Conservation (phyloP, 2,113 vertebrate species). For the Agapornis roseicollis region DNA sequence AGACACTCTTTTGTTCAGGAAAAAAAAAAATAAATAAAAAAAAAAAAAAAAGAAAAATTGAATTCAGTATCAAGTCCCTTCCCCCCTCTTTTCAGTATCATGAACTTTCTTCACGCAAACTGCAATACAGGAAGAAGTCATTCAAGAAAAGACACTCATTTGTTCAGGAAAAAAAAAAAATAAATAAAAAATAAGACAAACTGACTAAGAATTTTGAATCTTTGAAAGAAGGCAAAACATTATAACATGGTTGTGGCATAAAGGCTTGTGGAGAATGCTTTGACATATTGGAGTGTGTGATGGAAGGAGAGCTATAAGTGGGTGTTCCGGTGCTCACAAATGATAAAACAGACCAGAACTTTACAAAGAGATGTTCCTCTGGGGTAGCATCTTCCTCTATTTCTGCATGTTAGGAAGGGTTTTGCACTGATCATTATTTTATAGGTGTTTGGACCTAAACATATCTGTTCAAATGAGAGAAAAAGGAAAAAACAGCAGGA, state of each 20-base stretch:
- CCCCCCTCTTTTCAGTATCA: constrained; percentile 37
- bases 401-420: background rate
- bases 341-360: background rate
- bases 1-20: constrained; percentile 39
- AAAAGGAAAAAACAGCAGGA: background rate
- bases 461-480: background rate
- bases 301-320: background rate
- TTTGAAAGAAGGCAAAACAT: constrained; percentile 25
- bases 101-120: constrained; percentile 47
- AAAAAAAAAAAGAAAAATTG: constrained; percentile 20
- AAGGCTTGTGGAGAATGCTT: background rate
- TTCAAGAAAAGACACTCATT: constrained; percentile 61
- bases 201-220: constrained; percentile 18
- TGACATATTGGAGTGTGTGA: background rate
- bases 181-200: constrained; percentile 52
- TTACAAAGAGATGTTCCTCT: background rate
- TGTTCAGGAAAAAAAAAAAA: background rate
- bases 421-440: background rate
- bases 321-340: background rate
- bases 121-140: constrained; percentile 57
- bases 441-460: background rate
- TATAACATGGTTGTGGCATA: constrained; percentile 36
- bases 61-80: constrained; percentile 48
- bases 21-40: constrained; percentile 32
- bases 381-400: background rate